Conservation (phyloP, 2,888 invertebrate genomes). For the Limnephilus rhombicus region DNA sequence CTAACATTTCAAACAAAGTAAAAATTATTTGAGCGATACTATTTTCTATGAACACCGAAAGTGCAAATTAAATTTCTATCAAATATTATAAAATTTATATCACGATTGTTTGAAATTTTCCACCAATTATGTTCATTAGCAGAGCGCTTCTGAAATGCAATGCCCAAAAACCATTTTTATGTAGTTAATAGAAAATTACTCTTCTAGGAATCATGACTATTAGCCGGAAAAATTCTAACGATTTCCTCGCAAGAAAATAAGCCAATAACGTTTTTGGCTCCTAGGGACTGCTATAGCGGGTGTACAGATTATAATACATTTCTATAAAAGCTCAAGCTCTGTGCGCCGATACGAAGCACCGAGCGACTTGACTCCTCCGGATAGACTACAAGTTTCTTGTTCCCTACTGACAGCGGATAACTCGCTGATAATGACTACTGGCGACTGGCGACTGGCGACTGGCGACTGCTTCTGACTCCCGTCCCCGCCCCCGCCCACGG, state of each 20-base stretch:
- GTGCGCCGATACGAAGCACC: slow-evolving; percentile 13
- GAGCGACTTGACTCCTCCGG: not conserved
- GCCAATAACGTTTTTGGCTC: not conserved
- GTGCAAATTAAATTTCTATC: not conserved
- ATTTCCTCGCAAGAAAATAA: not conserved
- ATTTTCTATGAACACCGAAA: not conserved
- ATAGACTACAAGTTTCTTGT: not conserved
- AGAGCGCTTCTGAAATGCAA: not conserved
- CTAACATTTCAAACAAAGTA: not conserved
- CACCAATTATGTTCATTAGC: not conserved
- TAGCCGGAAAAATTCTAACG: not conserved
- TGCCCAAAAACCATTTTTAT: not conserved
- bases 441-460: slow-evolving; percentile 3
- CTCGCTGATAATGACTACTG: slow-evolving; percentile 10
- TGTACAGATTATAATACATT: not conserved
- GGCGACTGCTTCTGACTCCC: not conserved
- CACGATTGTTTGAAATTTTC: not conserved
- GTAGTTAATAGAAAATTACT: not conserved
- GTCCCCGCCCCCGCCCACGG: not conserved
- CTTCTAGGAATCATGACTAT: not conserved
- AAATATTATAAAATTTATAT: not conserved
- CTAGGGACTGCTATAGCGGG: not conserved
- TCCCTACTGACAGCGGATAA: slow-evolving; percentile 10
- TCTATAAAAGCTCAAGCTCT: slow-evolving; percentile 21
- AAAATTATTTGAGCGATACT: not conserved